Percentiles rank a stretch among this genome's conserved stretches.
phyloP scores from a whole-genome alignment of 2,113 vertebrate genomes.

The Myiopsitta monachus region DNA sequence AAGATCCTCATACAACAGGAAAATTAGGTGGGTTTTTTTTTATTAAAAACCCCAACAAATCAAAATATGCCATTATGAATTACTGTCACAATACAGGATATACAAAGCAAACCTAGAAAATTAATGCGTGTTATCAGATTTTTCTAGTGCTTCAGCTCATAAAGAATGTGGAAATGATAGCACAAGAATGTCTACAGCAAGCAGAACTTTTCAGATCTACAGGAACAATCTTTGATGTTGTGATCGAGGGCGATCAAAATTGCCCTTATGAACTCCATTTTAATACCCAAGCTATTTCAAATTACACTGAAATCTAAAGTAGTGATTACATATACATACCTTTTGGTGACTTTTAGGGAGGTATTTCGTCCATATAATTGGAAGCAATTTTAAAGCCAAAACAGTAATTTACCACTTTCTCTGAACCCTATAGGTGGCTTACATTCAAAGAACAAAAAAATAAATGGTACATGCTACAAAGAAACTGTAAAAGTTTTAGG shows the following conservation, averaged over 20 bases:
- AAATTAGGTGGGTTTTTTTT: background rate
- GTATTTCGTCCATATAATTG: conserved; percentile 15
- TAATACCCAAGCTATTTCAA: conserved; percentile 9
- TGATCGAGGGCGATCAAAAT: background rate
- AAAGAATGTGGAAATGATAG: background rate
- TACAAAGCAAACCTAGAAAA: background rate
- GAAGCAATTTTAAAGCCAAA: conserved; percentile 39
- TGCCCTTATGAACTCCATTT: background rate
- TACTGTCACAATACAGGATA: background rate
- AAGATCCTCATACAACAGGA: background rate
- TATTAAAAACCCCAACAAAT: background rate
- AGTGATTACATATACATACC: background rate
- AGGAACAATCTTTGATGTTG: background rate
- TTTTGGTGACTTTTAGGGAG: conserved; percentile 25
- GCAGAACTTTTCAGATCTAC: background rate
- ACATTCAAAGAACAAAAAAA: background rate
- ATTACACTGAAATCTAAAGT: background rate
- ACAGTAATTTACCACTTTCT: conserved; percentile 34
- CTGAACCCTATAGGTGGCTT: background rate
- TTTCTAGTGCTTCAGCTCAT: background rate
- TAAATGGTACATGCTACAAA: background rate
- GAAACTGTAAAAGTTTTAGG: background rate
- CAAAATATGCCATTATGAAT: background rate
- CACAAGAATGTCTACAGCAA: background rate
- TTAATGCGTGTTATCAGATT: background rate